Evolutionary conservation across 2,113 vertebrate genomes (phyloP), one percentile per base, ranked within the genome.

Genomic region (Mormoops blainvillei): DNA sequence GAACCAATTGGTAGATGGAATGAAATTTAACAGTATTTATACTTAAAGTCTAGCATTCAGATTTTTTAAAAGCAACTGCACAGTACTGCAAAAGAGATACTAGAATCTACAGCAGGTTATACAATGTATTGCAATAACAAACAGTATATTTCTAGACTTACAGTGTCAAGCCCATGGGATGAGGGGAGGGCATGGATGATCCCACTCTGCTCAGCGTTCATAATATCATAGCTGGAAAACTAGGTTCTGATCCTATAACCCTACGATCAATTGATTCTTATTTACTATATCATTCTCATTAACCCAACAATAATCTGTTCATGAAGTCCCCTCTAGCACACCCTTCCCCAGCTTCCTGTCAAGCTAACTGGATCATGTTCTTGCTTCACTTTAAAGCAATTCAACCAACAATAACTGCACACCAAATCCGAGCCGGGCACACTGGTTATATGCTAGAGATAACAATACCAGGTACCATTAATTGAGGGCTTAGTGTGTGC

Each of bases 41-140:
- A 84, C 52, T 26, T 68, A 85, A 94, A 94, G 54, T 61, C 24
- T 56, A 82, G 85, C 61, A 58, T 48, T 96, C 71, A 65, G 33
- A 63, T 71, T 84, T 89, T 26, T 73, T 10, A 56, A 95, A 96
- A 94, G n/a, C 70, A 94, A 87, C 12, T 84, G 65, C 65, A 87
- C 13, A 15, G 5, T 41, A 83, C 14, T n/a, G 9, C 73, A 89
- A 94, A 87, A 45, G 22, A 90, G 45, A n/a, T 81, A 85, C 41
- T 89, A 94, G 77, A 43, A 87, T 91, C 71, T 91, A 61, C 22
- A 81, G 65, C 33, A 74, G 52, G 78, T 58, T 41, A 84, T 31
- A 82, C 50, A 85, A 92, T 77, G 70, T 54, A 92, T 33, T 92
- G 36, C 50, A 68, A 67, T 26, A 71, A 78, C 71, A 88, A 94